Base-by-base conservation (phyloP, 1,140 invertebrate genomes). In the Drosophila aff. region DNA sequence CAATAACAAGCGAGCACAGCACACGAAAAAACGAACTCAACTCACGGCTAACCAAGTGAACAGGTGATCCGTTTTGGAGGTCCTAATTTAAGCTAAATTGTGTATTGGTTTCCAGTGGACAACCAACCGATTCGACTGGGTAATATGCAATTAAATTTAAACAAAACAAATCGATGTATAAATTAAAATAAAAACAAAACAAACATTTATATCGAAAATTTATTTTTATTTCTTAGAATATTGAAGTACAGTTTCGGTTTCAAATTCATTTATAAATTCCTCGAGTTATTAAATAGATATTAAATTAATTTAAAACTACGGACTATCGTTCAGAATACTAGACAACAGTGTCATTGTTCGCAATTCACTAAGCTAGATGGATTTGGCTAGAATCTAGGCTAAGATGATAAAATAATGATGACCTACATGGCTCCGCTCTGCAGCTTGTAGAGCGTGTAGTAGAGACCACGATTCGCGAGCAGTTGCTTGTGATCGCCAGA, bases 401-500 rank as follows among this genome's bases (percentile, higher is more conserved):
- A 46, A 26, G 64, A 26, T 40, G 21, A n/a, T 36, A n/a, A 7
- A 21, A 11, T 43, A 16, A 26, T 23, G 4, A 16, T 52, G 13
- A 44, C n/a, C 76, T 79, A 91, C 78, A 81, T 89, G 40, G 83
- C 66, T 16, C 92, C 90, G 9, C 90, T 76, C 84, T 95, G 94
- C 18, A 94, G 72, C 79, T 94, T 95, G 59, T 96, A 96, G 31
- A 97, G 92, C n/a, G 94, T 93, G 33, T 95, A 96, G 85, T 97
- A 97, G 26, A 96, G 94, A 3, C 96, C 96, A 64, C 94, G 93
- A 21, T 93, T 91, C 3, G 93, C 92, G 16, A 97, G 92, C 0
- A 97, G 93, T 79, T 96, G 94, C 57, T 94, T 94, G 87, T 97
- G 97, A 2, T 95, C 94, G 13, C 96, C 97, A 67, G 92, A 93